Evolutionary conservation across 2,113 vertebrate genomes (phyloP).

Genomic region (Carassius auratus): DNA sequence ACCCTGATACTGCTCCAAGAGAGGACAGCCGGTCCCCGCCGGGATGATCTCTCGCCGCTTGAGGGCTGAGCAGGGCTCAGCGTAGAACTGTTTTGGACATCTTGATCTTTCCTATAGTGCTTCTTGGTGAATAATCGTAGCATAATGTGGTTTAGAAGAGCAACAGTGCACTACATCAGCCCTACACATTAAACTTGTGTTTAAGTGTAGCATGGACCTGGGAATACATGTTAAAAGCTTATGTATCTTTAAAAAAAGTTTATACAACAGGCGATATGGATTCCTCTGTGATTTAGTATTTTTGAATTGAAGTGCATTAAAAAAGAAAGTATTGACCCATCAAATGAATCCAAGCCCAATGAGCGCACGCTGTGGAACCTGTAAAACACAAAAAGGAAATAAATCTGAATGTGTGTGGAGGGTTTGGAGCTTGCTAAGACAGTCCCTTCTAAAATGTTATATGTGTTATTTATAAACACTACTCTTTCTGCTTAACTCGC

Average conservation of each 20-base stretch:
- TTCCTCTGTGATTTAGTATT: neutral
- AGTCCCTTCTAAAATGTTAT: slow-evolving; percentile 8
- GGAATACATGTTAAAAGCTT: slow-evolving; percentile 8
- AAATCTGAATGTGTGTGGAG: neutral
- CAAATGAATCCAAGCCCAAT: neutral
- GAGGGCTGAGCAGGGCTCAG: neutral
- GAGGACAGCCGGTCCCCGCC: too few species aligned
- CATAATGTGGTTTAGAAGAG: neutral
- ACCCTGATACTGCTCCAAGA: neutral
- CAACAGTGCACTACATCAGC: neutral
- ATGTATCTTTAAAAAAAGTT: too few species aligned
- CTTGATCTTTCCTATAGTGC: neutral
- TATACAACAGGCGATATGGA: neutral
- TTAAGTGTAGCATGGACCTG: neutral
- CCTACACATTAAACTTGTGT: neutral
- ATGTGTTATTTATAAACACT: slow-evolving; percentile 20
- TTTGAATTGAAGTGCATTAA: neutral
- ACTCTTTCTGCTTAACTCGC: neutral
- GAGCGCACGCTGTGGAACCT: neutral
- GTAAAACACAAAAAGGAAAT: slow-evolving; percentile 3
- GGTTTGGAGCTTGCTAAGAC: neutral
- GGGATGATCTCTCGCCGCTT: neutral
- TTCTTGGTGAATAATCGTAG: slow-evolving; percentile 21
- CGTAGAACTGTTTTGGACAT: neutral
- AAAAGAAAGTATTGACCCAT: neutral